Evolutionary conservation across 64 coral and sea anemone species (phyloP), one percentile per base, ranked within the genome.

Genomic region (Actinia tenebrosa): DNA sequence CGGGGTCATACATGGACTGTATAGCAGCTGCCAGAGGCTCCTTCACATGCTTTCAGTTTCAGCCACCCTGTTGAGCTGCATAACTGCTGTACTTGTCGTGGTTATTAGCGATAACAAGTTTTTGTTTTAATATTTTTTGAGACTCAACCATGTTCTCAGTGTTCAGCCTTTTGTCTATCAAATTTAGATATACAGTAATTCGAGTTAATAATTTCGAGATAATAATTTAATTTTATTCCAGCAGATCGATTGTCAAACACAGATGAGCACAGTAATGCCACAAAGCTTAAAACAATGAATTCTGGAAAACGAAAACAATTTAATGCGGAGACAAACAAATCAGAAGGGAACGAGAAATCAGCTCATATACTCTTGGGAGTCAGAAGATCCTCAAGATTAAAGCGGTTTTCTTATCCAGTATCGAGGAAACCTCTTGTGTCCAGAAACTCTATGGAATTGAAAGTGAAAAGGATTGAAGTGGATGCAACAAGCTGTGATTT

Each of bases 351-450:
- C 17, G 60, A 18, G 19, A 77, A 50, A 46, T 86, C 89, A 2
- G 16, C 78, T 11, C 63, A 30, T 66, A 91, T 50, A 86, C 72
- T 60, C 61, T 42, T 84, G 27, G 89, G 84, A 66, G 20, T 86
- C 7, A 77, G 77, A 16, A 53, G 77, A 25, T 91, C 84, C 22
- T 55, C 52, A 5, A 20, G 89, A 86, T 45, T 30, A 6, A 91
- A 86, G 60, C 54, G 84, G 44, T 91, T 91, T n/a, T 79, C 46
- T 53, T 86, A 86, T 75, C 89, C 89, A 6, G 44, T 26, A 5
- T 23, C 84, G 14, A 19, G 80, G 3, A 86, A 75, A 75, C 10
- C 23, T 75, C 13, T 10, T 1, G 25, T 27, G 20, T 13, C 69
- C 3, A 75, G 14, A 42, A 25, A 75, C 11, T 16, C 69, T 14